Conservation (phyloP, 2,113 vertebrate genomes). For the Hyperoodon ampullatus region DNA sequence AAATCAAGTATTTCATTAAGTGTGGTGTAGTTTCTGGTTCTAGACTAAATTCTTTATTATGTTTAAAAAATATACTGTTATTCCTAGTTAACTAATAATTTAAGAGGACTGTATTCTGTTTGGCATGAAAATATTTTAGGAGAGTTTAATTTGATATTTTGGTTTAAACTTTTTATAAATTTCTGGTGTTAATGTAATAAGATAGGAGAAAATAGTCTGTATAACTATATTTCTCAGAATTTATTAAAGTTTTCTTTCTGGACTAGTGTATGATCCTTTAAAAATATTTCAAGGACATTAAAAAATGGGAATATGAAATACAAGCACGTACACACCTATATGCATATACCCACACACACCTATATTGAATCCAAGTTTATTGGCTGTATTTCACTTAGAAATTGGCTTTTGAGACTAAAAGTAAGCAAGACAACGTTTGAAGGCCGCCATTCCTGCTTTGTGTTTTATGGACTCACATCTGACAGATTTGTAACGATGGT, state of each 20-base stretch:
- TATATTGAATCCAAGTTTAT: neutral
- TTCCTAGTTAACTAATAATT: neutral
- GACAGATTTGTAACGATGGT: neutral
- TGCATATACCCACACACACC: neutral
- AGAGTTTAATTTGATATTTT: neutral
- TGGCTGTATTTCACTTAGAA: neutral
- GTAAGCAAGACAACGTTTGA: neutral
- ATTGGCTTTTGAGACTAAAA: slow-evolving; percentile 23
- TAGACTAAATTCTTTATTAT: neutral
- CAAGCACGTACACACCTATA: neutral
- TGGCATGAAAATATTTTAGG: neutral
- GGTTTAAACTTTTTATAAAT: neutral
- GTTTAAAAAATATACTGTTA: neutral
- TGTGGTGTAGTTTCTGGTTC: neutral
- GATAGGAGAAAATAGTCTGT: neutral
- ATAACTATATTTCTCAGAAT: neutral
- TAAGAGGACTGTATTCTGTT: neutral
- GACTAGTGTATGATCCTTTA: neutral
- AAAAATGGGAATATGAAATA: neutral
- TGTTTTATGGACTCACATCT: neutral
- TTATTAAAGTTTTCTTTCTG: neutral
- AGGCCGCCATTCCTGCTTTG: neutral
- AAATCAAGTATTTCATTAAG: neutral
- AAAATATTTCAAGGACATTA: neutral
- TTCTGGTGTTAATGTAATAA: neutral